These are phyloP conservation scores for Melinaea menophilus DNA, from an alignment of 2,888 invertebrate species.

Conservation along the genomic window DNA sequence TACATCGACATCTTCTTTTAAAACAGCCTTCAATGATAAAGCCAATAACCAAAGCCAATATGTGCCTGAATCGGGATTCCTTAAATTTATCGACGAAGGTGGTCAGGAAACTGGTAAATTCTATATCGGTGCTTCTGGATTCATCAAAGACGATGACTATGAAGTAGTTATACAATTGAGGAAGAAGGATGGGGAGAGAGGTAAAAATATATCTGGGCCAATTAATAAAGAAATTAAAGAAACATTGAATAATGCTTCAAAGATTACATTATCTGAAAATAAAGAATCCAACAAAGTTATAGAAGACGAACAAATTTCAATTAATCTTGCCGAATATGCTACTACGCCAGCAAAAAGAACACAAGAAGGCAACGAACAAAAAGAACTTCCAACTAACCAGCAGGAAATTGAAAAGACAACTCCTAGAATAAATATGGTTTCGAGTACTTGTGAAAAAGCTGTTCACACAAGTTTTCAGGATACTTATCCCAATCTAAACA, in stretches of 20 bases:
- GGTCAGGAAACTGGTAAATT: slow-evolving; percentile 60
- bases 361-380: slow-evolving; percentile 20
- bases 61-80: slow-evolving; percentile 44
- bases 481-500: slow-evolving; percentile 36
- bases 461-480: slow-evolving; percentile 43
- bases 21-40: slow-evolving; percentile 48
- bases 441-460: slow-evolving; percentile 40
- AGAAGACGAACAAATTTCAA: background rate
- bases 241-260: slow-evolving; percentile 3
- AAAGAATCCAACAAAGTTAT: slow-evolving; percentile 3
- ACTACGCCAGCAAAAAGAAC: slow-evolving; percentile 5
- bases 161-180: slow-evolving; percentile 69
- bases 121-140: slow-evolving; percentile 61
- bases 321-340: background rate
- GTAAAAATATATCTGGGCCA: background rate
- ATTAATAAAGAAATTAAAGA: background rate
- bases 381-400: slow-evolving; percentile 5
- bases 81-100: slow-evolving; percentile 53
- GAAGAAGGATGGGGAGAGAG: slow-evolving; percentile 49
- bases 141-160: slow-evolving; percentile 61
- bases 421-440: slow-evolving; percentile 12
- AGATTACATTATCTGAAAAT: background rate
- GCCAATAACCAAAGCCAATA: slow-evolving; percentile 20
- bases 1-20: slow-evolving; percentile 52
- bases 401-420: slow-evolving; percentile 7